These are phyloP conservation scores for Ochropleura leucogaster DNA, from an alignment of 2,888 invertebrate species.

Conservation along the genomic window DNA sequence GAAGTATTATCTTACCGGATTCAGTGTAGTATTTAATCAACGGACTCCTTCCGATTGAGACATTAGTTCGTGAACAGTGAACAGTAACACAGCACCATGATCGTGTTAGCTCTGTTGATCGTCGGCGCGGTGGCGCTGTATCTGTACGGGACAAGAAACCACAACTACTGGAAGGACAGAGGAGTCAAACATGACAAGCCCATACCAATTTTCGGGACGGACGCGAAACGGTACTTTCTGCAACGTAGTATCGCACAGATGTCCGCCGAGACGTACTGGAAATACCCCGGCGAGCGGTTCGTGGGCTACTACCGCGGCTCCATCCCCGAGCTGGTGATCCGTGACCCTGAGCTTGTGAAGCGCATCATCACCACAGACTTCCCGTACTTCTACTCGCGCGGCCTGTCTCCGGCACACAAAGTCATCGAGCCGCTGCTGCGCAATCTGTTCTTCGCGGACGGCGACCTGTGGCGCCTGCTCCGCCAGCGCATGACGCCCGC, in stretches of 20 bases:
- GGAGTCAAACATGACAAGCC: conserved; percentile 78
- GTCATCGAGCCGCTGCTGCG: conserved; percentile 76
- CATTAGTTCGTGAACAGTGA: conserved; percentile 15
- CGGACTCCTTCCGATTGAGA: background rate
- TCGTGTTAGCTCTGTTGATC: conserved; percentile 56
- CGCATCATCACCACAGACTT: conserved; percentile 78
- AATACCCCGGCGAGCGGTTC: conserved; percentile 76
- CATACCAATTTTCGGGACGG: conserved; percentile 75
- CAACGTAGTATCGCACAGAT: conserved; percentile 73
- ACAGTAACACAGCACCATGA: conserved; percentile 50
- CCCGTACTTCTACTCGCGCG: conserved; percentile 75
- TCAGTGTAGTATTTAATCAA: conserved; percentile 51
- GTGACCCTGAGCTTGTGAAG: conserved; percentile 78
- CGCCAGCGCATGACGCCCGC: conserved; percentile 80
- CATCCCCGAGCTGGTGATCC: conserved; percentile 75
- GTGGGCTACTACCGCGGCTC: conserved; percentile 77
- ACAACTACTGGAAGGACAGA: conserved; percentile 75
- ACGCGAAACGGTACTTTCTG: conserved; percentile 70
- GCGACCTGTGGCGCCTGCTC: conserved; percentile 79
- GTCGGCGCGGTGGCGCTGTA: conserved; percentile 69
- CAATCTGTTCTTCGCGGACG: conserved; percentile 80
- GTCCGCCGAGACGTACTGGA: conserved; percentile 75
- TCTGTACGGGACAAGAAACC: conserved; percentile 72
- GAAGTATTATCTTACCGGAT: conserved; percentile 48
- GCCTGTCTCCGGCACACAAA: conserved; percentile 68